Conservation (phyloP, 2,113 vertebrate species). For the Larimichthys crocea region DNA sequence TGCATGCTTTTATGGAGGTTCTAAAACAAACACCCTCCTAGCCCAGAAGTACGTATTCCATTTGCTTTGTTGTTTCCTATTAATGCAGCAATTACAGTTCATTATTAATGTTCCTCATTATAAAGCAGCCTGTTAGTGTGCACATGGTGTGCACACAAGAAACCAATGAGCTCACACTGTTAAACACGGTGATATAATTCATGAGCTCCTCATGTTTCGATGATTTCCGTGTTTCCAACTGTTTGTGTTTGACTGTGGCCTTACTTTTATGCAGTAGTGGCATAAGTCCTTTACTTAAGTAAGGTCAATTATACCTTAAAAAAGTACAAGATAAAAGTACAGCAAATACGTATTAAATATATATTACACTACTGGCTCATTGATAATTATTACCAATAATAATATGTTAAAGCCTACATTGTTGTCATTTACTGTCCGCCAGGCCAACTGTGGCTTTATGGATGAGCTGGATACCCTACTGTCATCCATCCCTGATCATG, state of each 20-base stretch:
- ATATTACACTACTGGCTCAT: no score
- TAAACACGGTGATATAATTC: conserved; percentile 34
- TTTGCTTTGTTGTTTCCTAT: conserved; percentile 61
- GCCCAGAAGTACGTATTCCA: conserved; percentile 70
- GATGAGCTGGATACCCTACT: no score
- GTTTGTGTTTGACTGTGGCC: not conserved
- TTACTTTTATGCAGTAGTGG: no score
- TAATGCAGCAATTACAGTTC: conserved; percentile 51
- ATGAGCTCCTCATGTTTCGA: conserved; percentile 15
- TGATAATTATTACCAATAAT: no score
- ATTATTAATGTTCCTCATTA: conserved; percentile 38
- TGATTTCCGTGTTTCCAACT: not conserved
- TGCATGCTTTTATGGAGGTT: conserved; percentile 66
- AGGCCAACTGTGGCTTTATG: no score
- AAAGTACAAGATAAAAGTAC: no score
- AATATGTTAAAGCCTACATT: no score
- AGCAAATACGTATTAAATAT: no score
- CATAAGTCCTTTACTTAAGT: no score
- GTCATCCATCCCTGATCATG: no score
- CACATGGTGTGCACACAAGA: conserved; percentile 11
- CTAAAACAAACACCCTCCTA: conserved; percentile 75
- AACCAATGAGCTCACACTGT: conserved; percentile 31
- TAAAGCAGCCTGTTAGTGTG: conserved; percentile 27
- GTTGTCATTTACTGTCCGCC: no score
- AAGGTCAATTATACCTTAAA: no score